Evolutionary conservation across 2,113 vertebrate species (phyloP), one percentile per base, ranked within the genome.

Genomic region (Numida meleagris): DNA sequence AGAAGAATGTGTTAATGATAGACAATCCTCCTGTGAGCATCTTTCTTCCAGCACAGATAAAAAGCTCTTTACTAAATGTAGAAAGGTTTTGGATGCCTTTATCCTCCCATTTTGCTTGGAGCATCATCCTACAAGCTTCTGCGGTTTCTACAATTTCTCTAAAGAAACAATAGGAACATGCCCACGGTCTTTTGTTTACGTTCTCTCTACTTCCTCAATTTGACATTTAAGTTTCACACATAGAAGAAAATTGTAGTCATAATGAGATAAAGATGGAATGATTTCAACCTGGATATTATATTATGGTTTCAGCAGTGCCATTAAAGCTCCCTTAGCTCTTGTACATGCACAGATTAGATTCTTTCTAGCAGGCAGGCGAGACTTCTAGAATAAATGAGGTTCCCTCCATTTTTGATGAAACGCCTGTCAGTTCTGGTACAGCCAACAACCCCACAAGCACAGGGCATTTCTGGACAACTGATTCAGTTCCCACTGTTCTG

Each of bases 251-350:
- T 23, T 74, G 53, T 81, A 76, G 87, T 88, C 5, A 4, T 88
- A 90, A 95, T 71, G 93, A 96, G 95, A 76, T 85, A 86, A 95
- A 89, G 91, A 96, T 89, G 89, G 92, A 87, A 94, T 29, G 58
- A 86, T 96, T 95, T 93, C 91, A 87, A 31, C 87, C 68, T 90
- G 91, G 87, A 53, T 92, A 87, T 36, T 46, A 66, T 65, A 42
- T 67, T 67, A 82, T 65, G 55, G 86, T 62, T 95, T 88, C 80
- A 82, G 86, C 89, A 74, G 89, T 34, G 63, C 67, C 82, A 65
- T 86, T 76, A 94, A 74, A 75, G 83, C 88, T 96, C 94, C 88
- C 93, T 75, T 61, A 92, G 93, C 91, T 92, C 95, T 50, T 82
- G 85, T 59, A 82, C 82, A 46, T 0, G 3, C 85, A 70, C 77